phyloP scores from a whole-genome alignment of 2,113 vertebrate genomes.

The cat (Felis catus) region F.catus_Fca126_mat1.0 CM031424.1:52045501-52046000 shows the following conservation, averaged over 20 bases:
- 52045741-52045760: neutral
- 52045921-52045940: neutral
- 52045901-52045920: neutral
- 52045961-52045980: neutral
- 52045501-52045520: neutral
- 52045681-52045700: neutral
- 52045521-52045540: neutral
- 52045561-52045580: neutral
- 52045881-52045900: neutral
- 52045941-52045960: neutral
- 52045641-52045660: neutral
- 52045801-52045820: neutral
- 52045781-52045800: neutral
- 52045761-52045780: neutral
- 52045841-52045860: neutral
- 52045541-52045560: neutral
- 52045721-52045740: neutral
- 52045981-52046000: neutral
- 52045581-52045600: neutral
- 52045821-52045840: neutral
- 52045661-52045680: neutral
- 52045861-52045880: neutral
- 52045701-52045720: constrained; percentile 45
- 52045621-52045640: neutral
- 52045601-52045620: neutral